A percentile compares a stretch with the other conserved stretches of the same genome.
phyloP scores from a whole-genome alignment of 1,140 invertebrate species.

The Temnothorax nylanderi region DNA sequence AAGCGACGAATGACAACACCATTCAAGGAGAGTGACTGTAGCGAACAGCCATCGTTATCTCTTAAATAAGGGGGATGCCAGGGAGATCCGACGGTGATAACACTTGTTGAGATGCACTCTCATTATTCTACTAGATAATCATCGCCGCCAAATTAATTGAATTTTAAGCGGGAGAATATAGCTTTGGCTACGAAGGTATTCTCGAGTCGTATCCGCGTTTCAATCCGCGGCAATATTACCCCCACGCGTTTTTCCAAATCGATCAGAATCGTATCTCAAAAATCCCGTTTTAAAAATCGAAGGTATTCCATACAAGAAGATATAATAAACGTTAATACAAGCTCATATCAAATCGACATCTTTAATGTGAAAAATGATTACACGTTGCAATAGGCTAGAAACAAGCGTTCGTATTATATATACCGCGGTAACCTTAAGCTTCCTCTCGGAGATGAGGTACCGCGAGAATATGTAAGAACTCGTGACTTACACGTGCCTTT shows the following conservation, averaged over 20 bases:
- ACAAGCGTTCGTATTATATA: background rate
- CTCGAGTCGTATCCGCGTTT: background rate
- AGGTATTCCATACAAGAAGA: background rate
- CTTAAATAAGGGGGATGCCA: conserved; percentile 71
- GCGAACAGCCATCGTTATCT: conserved; percentile 75
- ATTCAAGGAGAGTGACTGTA: conserved; percentile 73
- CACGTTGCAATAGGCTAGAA: background rate
- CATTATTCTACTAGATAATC: conserved; percentile 74
- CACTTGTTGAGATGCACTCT: conserved; percentile 74
- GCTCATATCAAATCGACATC: background rate
- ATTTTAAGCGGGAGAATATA: conserved; percentile 67
- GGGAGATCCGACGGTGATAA: conserved; percentile 70
- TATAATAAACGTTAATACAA: conserved; percentile 15
- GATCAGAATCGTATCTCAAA: background rate
- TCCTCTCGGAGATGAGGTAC: conserved; percentile 17
- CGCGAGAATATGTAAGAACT: conserved; percentile 5
- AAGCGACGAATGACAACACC: conserved; percentile 74
- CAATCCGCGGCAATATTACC: background rate
- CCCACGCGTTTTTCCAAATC: background rate
- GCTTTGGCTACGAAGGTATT: conserved; percentile 2
- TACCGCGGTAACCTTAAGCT: background rate
- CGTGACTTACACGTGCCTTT: conserved; percentile 16
- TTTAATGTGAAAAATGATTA: conserved; percentile 11
- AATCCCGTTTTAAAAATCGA: background rate
- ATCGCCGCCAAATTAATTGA: conserved; percentile 75